These are phyloP conservation scores for Helicoverpa zea DNA, from an alignment of 1,140 invertebrate species.

Conservation along the genomic window DNA sequence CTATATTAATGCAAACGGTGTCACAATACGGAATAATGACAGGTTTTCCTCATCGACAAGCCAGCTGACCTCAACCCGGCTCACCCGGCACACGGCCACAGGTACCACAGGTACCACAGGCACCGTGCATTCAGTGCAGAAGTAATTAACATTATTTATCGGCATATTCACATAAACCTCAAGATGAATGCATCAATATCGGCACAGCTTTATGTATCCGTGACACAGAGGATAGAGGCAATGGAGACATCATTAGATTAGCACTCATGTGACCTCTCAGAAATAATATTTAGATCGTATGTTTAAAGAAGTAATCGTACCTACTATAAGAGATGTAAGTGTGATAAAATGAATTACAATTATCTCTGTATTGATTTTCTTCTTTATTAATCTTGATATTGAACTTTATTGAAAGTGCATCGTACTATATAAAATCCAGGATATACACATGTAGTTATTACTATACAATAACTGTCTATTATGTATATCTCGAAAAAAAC, in stretches of 20 bases:
- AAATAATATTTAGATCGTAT: too few relatives aligned
- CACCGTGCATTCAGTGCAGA: neutral
- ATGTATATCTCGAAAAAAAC: neutral
- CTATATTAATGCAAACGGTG: neutral
- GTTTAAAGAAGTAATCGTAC: too few relatives aligned
- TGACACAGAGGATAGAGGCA: neutral
- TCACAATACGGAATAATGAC: neutral
- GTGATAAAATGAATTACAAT: too few relatives aligned
- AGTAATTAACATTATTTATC: conserved; percentile 24
- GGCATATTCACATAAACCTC: conserved; percentile 6
- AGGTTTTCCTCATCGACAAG: neutral
- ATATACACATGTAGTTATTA: too few relatives aligned
- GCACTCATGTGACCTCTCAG: neutral
- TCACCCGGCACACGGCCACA: neutral
- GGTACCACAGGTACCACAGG: neutral
- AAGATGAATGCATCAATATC: neutral
- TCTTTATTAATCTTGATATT: too few relatives aligned
- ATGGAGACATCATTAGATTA: neutral
- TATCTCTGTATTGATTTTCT: too few relatives aligned
- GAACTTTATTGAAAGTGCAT: too few relatives aligned
- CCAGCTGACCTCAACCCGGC: neutral
- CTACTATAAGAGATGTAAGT: too few relatives aligned
- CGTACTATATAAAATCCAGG: too few relatives aligned
- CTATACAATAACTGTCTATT: too few relatives aligned
- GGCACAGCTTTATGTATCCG: neutral